Evolutionary conservation across 2,888 invertebrate genomes (phyloP).

Genomic region (Idaea dimidiata): DNA sequence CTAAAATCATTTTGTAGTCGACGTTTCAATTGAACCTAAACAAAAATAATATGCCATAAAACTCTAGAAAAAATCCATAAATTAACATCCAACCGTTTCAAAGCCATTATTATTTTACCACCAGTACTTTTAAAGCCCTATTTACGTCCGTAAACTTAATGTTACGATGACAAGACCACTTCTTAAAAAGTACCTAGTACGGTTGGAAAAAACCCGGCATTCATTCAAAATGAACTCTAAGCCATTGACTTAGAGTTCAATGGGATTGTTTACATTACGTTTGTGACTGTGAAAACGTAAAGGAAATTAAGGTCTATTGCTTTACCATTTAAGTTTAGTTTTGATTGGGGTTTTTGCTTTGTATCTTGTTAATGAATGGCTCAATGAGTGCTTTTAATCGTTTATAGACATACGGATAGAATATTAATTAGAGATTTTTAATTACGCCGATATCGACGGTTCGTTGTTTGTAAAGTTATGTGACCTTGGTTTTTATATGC

Average conservation of each 20-base stretch:
- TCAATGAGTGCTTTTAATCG: slow-evolving; percentile 15
- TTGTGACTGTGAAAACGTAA: not conserved
- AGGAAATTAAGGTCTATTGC: not conserved
- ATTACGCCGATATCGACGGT: slow-evolving; percentile 7
- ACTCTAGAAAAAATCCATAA: slow-evolving; percentile 29
- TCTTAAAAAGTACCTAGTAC: slow-evolving; percentile 2
- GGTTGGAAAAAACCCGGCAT: not conserved
- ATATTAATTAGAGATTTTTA: slow-evolving; percentile 20
- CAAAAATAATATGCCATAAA: slow-evolving; percentile 23
- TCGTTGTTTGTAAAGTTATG: slow-evolving; percentile 10
- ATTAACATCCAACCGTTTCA: slow-evolving; percentile 26
- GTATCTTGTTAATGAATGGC: not conserved
- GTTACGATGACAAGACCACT: slow-evolving; percentile 28
- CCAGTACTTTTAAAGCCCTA: slow-evolving; percentile 28
- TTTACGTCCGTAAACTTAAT: slow-evolving; percentile 28
- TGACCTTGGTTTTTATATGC: not conserved
- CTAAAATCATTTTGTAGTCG: not conserved
- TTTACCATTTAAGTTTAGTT: not conserved
- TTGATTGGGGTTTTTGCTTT: not conserved
- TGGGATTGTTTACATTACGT: not conserved
- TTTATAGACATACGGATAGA: slow-evolving; percentile 16
- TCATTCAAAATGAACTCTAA: not conserved
- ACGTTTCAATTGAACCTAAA: not conserved
- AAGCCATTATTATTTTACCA: slow-evolving; percentile 27
- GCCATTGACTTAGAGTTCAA: not conserved